Evolutionary conservation across 2,113 vertebrate species (phyloP).

Genomic region (Mesocricetus auratus): DNA sequence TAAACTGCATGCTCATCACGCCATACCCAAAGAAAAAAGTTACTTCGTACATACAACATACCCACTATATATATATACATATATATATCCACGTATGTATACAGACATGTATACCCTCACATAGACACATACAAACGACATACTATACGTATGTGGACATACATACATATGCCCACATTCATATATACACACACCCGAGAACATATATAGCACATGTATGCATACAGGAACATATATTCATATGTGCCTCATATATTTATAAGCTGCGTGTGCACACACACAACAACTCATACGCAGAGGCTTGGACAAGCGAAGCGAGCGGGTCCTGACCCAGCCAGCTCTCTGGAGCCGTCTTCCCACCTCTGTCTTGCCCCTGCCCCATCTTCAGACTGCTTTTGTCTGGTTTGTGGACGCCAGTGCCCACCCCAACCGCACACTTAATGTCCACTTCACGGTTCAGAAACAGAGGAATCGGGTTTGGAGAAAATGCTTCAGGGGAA

Average conservation of each 20-base stretch:
- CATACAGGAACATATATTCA: rapidly evolving
- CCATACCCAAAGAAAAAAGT: background rate
- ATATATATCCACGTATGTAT: no score
- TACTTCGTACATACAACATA: background rate
- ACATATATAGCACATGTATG: rapidly evolving
- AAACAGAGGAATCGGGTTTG: conserved; percentile 15
- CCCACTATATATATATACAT: no score
- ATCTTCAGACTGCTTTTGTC: background rate
- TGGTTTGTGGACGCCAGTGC: background rate
- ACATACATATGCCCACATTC: no score
- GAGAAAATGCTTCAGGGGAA: background rate
- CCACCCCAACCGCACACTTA: no score
- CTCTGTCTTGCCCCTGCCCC: background rate
- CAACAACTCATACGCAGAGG: rapidly evolving
- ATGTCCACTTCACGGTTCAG: background rate
- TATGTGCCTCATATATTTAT: rapidly evolving
- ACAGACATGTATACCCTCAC: rapidly evolving
- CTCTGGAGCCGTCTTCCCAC: background rate
- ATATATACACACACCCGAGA: rapidly evolving
- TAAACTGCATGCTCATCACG: background rate
- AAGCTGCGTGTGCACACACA: background rate
- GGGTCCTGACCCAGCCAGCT: background rate
- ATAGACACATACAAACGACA: background rate
- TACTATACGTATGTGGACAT: background rate
- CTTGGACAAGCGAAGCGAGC: background rate